Conservation (phyloP, 2,888 invertebrate genomes). For the Hypercompe scribonia region DNA sequence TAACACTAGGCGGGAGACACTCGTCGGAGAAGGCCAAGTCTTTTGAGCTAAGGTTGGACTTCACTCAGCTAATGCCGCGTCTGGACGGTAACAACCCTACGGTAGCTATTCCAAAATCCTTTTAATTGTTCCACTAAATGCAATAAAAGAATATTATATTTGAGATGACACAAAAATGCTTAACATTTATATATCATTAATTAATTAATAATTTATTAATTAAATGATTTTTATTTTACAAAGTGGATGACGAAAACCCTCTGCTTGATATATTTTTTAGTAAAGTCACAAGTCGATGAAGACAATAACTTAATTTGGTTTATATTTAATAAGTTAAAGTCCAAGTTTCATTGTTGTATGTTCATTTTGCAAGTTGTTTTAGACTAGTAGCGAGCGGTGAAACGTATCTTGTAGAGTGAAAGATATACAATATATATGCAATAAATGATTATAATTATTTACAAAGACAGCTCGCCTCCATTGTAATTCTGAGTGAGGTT, state of each 20-base stretch:
- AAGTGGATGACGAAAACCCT: not conserved
- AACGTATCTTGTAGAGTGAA: not conserved
- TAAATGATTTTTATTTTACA: not conserved
- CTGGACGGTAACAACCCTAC: not conserved
- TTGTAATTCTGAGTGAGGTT: slow-evolving; percentile 6
- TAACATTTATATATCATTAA: no score
- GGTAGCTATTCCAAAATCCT: not conserved
- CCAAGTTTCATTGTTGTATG: no score
- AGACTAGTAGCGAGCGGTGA: not conserved
- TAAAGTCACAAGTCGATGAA: not conserved
- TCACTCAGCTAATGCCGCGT: not conserved
- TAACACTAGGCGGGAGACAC: slow-evolving; percentile 38
- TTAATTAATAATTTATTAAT: no score
- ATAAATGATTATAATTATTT: no score
- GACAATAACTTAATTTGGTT: not conserved
- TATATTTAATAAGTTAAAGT: no score
- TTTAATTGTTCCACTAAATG: not conserved
- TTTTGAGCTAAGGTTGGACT: slow-evolving; percentile 1
- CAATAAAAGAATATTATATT: not conserved
- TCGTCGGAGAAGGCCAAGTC: slow-evolving; percentile 4
- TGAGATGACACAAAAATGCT: not conserved
- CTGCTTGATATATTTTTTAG: not conserved
- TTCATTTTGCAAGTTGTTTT: no score
- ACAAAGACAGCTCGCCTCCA: not conserved
- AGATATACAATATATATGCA: not conserved